phyloP scores from a whole-genome alignment of 2,888 invertebrate genomes.

The Drosophila lacicola region DNA sequence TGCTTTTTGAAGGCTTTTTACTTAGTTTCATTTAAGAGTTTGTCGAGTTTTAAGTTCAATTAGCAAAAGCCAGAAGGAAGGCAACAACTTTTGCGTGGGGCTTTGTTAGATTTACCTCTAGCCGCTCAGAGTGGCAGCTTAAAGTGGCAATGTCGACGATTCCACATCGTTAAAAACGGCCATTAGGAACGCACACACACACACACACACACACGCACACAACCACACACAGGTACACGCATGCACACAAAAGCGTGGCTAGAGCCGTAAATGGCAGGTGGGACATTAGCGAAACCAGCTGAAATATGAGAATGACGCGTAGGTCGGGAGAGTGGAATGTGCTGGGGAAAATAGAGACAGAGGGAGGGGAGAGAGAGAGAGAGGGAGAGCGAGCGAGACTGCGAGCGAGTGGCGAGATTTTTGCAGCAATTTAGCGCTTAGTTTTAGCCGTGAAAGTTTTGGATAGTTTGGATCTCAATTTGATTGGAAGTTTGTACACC shows the following conservation, averaged over 20 bases:
- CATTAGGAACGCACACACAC: slow-evolving; percentile 57
- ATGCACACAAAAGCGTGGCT: slow-evolving; percentile 39
- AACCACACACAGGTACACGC: slow-evolving; percentile 9
- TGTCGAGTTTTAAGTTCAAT: slow-evolving; percentile 70
- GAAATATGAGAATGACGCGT: slow-evolving; percentile 68
- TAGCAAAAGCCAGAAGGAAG: slow-evolving; percentile 61
- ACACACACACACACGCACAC: slow-evolving; percentile 6
- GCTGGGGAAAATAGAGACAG: background rate
- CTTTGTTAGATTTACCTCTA: slow-evolving; percentile 59
- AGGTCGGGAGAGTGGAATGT: background rate
- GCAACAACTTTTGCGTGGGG: slow-evolving; percentile 40
- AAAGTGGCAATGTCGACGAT: slow-evolving; percentile 60
- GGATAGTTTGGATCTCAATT: slow-evolving; percentile 19
- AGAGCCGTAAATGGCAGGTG: slow-evolving; percentile 65
- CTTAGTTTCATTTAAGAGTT: slow-evolving; percentile 66
- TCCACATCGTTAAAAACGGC: slow-evolving; percentile 74
- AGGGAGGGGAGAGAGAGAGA: background rate
- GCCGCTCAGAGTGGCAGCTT: slow-evolving; percentile 47
- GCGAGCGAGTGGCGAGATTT: background rate
- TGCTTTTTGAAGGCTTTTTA: slow-evolving; percentile 57
- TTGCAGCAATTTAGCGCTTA: slow-evolving; percentile 28
- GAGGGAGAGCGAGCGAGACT: background rate
- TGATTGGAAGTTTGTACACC: slow-evolving; percentile 9
- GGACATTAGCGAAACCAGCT: slow-evolving; percentile 71
- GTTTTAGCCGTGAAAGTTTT: slow-evolving; percentile 16